Conservation (phyloP, 2,113 vertebrate species). For the Onychorhynchus coronatus region DNA sequence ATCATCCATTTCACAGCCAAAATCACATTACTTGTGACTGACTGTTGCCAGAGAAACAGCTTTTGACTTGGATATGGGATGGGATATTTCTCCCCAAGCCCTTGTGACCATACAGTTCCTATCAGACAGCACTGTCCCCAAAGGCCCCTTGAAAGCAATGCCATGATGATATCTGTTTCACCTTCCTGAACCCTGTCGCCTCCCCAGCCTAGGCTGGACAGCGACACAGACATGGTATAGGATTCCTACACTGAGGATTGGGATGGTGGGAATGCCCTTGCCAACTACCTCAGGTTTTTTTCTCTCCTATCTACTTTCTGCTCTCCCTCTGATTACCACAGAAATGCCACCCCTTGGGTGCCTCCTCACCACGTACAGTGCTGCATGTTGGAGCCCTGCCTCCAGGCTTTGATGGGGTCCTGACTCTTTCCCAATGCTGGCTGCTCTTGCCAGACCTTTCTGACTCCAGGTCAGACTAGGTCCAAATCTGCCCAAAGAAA, state of each 20-base stretch:
- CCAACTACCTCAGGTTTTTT: background rate
- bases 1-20: background rate
- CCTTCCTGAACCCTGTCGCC: background rate
- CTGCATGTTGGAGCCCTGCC: background rate
- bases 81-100: background rate
- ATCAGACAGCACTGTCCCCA: background rate
- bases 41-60: background rate
- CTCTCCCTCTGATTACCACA: background rate
- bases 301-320: background rate
- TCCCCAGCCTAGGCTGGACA: background rate
- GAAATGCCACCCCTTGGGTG: fast-evolving
- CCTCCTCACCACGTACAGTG: background rate
- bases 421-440: background rate
- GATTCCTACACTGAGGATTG: fast-evolving
- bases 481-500: background rate
- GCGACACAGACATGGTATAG: background rate
- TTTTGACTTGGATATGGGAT: background rate
- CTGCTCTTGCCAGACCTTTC: background rate
- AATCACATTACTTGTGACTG: background rate
- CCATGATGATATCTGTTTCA: background rate
- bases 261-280: background rate
- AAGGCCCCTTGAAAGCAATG: background rate
- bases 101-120: background rate
- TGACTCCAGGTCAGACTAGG: background rate
- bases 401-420: background rate